These are phyloP conservation scores for Phortica okadai DNA, from an alignment of 2,888 invertebrate species.

Conservation along the genomic window DNA sequence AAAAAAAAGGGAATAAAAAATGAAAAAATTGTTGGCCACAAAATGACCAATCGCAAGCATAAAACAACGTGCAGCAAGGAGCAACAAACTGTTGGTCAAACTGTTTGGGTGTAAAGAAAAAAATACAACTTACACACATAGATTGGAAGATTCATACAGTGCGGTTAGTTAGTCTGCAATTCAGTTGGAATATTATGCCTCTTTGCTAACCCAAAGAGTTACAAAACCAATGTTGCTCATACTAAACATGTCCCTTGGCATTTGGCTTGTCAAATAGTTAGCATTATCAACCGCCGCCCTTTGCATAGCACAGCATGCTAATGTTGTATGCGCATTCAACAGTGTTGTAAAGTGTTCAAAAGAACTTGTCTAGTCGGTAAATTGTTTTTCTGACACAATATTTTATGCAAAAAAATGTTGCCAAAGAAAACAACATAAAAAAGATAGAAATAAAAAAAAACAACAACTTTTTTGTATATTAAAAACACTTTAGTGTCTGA, in stretches of 20 bases:
- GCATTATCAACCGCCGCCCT: too few relatives aligned
- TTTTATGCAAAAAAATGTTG: neutral
- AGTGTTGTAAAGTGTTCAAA: constrained; percentile 22
- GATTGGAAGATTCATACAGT: neutral
- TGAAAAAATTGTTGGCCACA: constrained; percentile 3
- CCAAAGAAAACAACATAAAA: neutral
- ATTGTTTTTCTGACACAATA: constrained; percentile 18
- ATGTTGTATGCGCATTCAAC: constrained; percentile 4
- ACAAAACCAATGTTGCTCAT: too few relatives aligned
- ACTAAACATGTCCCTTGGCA: neutral
- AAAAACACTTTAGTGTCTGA: neutral
- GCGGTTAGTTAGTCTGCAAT: too few relatives aligned
- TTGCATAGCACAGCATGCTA: too few relatives aligned
- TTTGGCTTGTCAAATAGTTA: neutral
- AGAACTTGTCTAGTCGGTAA: constrained; percentile 28
- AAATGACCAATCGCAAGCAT: constrained; percentile 13
- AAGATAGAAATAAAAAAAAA: neutral
- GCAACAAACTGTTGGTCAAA: constrained; percentile 6
- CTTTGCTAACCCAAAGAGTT: too few relatives aligned
- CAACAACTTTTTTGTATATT: neutral
- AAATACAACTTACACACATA: neutral
- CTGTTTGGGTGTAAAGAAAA: neutral
- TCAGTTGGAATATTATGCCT: too few relatives aligned
- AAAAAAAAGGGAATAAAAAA: neutral
- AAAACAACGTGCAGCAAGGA: constrained; percentile 7